Evolutionary conservation across 2,113 vertebrate species (phyloP), one percentile per base, ranked within the genome.

Genomic region (Carassius gibelio): DNA sequence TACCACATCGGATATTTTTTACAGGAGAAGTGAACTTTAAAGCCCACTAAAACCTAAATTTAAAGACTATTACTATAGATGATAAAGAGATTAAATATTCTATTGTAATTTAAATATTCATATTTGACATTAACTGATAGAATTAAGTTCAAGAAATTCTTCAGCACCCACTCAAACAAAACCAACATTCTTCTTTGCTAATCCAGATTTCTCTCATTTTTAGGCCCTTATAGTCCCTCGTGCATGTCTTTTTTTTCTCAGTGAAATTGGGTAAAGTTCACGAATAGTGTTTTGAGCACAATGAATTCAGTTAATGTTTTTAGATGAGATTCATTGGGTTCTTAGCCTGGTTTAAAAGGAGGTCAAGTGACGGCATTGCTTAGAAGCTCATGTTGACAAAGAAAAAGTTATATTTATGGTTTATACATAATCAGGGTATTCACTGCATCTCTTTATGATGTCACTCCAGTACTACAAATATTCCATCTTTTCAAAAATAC

Each of bases 391-490:
- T 3, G 0, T 14, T 74, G 0, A 23, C 71, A 23, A 74, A 11
- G 45, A 72, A 0, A 74, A 72, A 0, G 2, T 2, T 72, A 10
- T 10, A 42, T 71, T 38, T 30, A 52, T 30, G 9, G 6, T 50
- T 66, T 62, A 55, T 23, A 26, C 26, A 23, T 55, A 83, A 69
- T 88, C 89, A 88, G 88, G 30, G 30, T 30, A 30, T 30, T 30
- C 1, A 15, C 14, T 52, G 15, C 30, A 30, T 30, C 26, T 34
- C 2, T 68, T 68, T 68, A 1, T 30, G 30, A 66, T 2, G 13
- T 26, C 62, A 66, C 5, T 66, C 62, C 26, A 30, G 13, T 6
- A 0, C 62, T 66, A 66, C 13, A 66, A 64, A 64, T 26, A 13
- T n/a, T 13, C 5, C 4, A 64, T 64, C n/a, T 13, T 64, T 64